These are phyloP conservation scores for Helostoma temminkii DNA, from an alignment of 2,797 vertebrate species.

Conservation along the genomic window DNA sequence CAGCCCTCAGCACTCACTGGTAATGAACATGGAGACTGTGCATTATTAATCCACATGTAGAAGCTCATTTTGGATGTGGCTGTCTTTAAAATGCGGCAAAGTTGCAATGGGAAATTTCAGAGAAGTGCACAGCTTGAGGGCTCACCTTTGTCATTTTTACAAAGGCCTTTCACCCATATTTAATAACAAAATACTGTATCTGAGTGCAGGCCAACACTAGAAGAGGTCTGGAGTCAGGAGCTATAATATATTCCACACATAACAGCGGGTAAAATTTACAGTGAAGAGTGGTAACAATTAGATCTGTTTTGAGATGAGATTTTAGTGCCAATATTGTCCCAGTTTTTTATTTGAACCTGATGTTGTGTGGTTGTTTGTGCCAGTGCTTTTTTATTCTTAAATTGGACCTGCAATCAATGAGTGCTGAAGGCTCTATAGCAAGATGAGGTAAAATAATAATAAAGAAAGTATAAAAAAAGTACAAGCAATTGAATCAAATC, in stretches of 20 bases:
- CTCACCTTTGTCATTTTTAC: conserved; percentile 90
- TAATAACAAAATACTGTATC: conserved; percentile 88
- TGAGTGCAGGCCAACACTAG: conserved; percentile 83
- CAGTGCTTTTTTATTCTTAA: conserved; percentile 18
- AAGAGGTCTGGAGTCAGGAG: conserved; percentile 29
- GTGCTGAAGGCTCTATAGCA: not conserved
- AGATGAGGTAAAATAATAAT: conserved; percentile 15
- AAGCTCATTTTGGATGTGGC: conserved; percentile 92
- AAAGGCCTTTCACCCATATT: conserved; percentile 86
- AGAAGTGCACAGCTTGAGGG: conserved; percentile 82
- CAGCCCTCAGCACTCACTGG: conserved; percentile 97
- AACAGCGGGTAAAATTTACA: conserved; percentile 66
- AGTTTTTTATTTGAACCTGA: conserved; percentile 54
- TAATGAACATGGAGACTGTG: conserved; percentile 98
- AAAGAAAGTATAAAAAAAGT: not conserved
- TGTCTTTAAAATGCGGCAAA: conserved; percentile 77
- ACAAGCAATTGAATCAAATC: conserved; percentile 3
- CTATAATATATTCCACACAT: conserved; percentile 78
- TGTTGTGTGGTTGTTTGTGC: conserved; percentile 25
- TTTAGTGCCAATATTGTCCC: conserved; percentile 38
- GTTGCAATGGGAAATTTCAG: conserved; percentile 62
- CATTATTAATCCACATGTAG: conserved; percentile 97
- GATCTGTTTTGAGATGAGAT: conserved; percentile 29
- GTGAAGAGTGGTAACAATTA: conserved; percentile 82
- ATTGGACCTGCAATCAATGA: conserved; percentile 2